Conservation (phyloP, 2,113 vertebrate species). For the Dissostichus mawsoni region DNA sequence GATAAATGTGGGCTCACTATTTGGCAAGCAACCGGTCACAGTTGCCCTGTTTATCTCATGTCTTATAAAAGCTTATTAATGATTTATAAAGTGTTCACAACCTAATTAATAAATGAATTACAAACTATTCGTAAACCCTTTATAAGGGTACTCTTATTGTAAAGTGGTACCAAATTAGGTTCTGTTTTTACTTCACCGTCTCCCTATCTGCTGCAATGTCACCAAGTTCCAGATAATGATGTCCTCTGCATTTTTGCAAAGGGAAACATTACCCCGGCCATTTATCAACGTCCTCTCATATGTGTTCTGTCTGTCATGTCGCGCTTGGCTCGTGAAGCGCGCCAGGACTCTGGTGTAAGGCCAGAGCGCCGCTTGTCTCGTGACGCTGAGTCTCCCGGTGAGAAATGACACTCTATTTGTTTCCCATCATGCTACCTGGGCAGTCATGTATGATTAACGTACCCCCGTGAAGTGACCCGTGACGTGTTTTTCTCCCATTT, state of each 20-base stretch:
- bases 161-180: slow-evolving; percentile 45
- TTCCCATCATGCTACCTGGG: slow-evolving; percentile 77
- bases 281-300: slow-evolving; percentile 61
- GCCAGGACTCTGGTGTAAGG: slow-evolving; percentile 37
- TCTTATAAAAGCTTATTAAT: too few species aligned
- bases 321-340: slow-evolving; percentile 34
- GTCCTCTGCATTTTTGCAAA: slow-evolving; percentile 54
- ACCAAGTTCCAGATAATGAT: slow-evolving; percentile 49
- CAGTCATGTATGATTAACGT: slow-evolving; percentile 69
- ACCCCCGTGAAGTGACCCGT: slow-evolving; percentile 67
- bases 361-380: slow-evolving; percentile 49
- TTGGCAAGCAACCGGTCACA: too few species aligned
- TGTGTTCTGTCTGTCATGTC: slow-evolving; percentile 51
- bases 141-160: too few species aligned
- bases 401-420: slow-evolving; percentile 80
- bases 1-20: too few species aligned
- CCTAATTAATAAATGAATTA: too few species aligned
- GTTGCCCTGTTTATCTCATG: too few species aligned
- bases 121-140: too few species aligned
- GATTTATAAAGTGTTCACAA: too few species aligned
- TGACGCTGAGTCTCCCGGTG: slow-evolving; percentile 53
- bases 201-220: slow-evolving; percentile 46
- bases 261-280: slow-evolving; percentile 43
- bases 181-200: slow-evolving; percentile 30
- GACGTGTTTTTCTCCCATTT: slow-evolving; percentile 54